Evolutionary conservation across 2,113 vertebrate species (phyloP).

Genomic region (Channa maculata): DNA sequence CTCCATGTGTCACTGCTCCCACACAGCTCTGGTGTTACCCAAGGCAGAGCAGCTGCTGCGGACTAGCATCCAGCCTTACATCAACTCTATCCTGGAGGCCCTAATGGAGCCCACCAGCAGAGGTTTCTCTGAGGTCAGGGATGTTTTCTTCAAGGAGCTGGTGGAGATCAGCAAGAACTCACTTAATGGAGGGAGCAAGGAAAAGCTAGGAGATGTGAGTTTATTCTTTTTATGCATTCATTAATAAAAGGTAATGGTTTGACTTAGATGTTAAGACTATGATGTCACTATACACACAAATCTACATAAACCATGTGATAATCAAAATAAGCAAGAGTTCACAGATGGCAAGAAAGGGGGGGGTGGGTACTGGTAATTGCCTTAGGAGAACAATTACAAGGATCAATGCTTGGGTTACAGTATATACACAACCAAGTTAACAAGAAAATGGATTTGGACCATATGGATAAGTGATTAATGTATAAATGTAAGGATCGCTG

Average conservation of each 20-base stretch:
- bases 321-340: too few species aligned
- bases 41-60: conserved; percentile 92
- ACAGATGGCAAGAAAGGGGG: too few species aligned
- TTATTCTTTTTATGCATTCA: background rate
- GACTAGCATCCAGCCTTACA: conserved; percentile 92
- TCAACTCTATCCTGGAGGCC: conserved; percentile 95
- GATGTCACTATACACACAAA: background rate
- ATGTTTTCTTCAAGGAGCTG: conserved; percentile 94
- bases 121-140: conserved; percentile 93
- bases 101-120: conserved; percentile 97
- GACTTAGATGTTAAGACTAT: background rate
- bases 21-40: conserved; percentile 88
- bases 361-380: too few species aligned
- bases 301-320: background rate
- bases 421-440: too few species aligned
- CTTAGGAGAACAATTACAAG: too few species aligned
- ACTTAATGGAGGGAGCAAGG: conserved; percentile 88
- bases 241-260: background rate
- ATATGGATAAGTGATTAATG: background rate
- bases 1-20: background rate
- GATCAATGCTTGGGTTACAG: too few species aligned
- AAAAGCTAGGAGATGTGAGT: conserved; percentile 92
- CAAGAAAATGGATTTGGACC: background rate
- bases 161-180: conserved; percentile 96
- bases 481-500: too few species aligned